Percentiles rank a stretch among this genome's conserved stretches.
These are phyloP conservation scores for Mycteria americana DNA, from an alignment of 2,797 vertebrate species.

Conservation along the genomic window DNA sequence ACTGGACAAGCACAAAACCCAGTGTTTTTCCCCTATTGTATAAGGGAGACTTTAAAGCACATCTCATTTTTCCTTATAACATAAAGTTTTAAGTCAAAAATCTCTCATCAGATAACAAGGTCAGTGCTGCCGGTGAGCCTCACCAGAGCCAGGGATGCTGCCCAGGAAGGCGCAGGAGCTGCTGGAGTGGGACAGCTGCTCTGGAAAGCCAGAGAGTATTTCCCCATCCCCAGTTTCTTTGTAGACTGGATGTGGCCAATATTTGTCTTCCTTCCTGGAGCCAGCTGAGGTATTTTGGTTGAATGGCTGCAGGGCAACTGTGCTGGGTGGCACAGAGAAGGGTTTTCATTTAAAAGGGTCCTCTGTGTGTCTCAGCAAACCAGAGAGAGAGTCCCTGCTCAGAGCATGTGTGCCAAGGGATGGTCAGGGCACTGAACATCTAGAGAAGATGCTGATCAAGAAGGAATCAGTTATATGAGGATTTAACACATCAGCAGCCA, in stretches of 20 bases:
- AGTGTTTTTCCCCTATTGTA: accelerated
- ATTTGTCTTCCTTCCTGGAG: background rate
- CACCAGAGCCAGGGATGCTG: accelerated
- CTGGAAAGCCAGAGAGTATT: background rate
- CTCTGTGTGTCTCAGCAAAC: background rate
- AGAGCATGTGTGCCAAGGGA: accelerated
- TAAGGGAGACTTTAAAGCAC: background rate
- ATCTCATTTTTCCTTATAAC: background rate
- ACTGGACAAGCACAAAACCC: background rate
- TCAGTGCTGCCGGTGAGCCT: background rate
- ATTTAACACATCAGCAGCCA: background rate
- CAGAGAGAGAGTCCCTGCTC: background rate
- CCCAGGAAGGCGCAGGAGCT: background rate
- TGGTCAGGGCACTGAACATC: too few species aligned
- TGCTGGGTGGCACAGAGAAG: too few species aligned
- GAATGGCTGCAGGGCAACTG: background rate
- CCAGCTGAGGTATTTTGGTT: background rate
- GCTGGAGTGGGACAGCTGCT: accelerated
- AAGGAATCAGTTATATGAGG: background rate
- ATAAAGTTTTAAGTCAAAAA: background rate
- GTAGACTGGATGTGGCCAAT: background rate
- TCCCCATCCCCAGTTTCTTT: background rate
- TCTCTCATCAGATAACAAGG: accelerated
- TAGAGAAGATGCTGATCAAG: background rate
- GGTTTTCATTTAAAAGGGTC: background rate